Evolutionary conservation across 2,113 vertebrate genomes (phyloP).

Genomic region (Hepsetus odoe): DNA sequence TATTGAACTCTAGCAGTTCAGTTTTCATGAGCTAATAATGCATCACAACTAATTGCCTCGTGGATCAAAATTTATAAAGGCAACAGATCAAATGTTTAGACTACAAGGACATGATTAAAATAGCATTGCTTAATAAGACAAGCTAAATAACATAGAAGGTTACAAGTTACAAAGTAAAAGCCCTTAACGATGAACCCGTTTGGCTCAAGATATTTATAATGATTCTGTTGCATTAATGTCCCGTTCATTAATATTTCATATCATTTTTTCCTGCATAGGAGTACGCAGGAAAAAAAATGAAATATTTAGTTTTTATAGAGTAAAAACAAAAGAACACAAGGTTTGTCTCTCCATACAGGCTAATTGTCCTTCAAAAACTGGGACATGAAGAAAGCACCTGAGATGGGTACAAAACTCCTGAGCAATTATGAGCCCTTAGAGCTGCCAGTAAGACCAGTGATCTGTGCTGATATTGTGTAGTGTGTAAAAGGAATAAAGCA

Average conservation of each 20-base stretch:
- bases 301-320: no score
- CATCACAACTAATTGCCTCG: no score
- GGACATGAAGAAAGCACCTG: no score
- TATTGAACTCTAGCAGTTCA: neutral
- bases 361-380: neutral
- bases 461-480: neutral
- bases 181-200: neutral
- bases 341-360: neutral
- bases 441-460: neutral
- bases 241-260: no score
- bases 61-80: slow-evolving; percentile 1
- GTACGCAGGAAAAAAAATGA: no score
- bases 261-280: neutral
- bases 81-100: neutral
- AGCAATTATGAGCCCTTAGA: neutral
- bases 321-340: neutral
- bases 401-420: neutral
- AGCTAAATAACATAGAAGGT: neutral
- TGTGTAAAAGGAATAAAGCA: neutral
- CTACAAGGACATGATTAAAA: neutral
- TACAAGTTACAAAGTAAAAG: neutral
- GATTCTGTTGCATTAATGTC: no score
- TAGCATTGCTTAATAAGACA: neutral
- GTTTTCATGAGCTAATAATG: no score
- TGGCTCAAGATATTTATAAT: neutral